Evolutionary conservation across 2,113 vertebrate genomes (phyloP).

Genomic region (Pipa parva): DNA sequence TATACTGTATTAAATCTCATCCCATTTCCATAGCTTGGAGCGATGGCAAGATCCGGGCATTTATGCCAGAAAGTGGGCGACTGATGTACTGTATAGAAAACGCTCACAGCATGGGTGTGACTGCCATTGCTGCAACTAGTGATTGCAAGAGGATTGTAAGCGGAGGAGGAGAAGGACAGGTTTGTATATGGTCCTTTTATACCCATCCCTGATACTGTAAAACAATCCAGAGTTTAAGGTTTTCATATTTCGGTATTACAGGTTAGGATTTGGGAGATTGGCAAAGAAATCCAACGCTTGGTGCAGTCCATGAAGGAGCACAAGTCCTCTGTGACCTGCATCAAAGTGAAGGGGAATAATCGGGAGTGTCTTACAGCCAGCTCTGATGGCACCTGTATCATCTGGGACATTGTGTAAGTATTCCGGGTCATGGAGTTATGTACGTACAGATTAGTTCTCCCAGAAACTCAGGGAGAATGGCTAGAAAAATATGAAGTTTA

Average conservation of each 20-base stretch:
- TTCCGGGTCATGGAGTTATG: not conserved
- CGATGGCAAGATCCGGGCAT: conserved; percentile 79
- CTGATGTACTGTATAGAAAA: conserved; percentile 63
- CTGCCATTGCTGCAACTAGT: conserved; percentile 68
- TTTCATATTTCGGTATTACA: conserved; percentile 44
- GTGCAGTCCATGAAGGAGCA: conserved; percentile 72
- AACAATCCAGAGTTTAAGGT: no score
- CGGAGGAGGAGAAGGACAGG: conserved; percentile 84
- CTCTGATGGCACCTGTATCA: conserved; percentile 77
- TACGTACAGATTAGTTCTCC: no score
- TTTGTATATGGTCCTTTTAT: conserved; percentile 43
- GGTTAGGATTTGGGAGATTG: conserved; percentile 78
- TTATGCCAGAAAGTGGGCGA: conserved; percentile 71
- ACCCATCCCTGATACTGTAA: no score
- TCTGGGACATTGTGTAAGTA: conserved; percentile 86
- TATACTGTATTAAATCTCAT: no score
- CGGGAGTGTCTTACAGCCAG: conserved; percentile 76
- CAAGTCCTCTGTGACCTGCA: conserved; percentile 65
- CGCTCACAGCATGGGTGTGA: conserved; percentile 75
- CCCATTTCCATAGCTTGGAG: conserved; percentile 67
- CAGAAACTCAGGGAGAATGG: no score
- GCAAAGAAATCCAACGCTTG: conserved; percentile 53
- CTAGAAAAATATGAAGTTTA: no score
- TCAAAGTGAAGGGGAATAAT: conserved; percentile 72
- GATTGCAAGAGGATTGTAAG: conserved; percentile 75